A percentile compares a stretch with the other conserved stretches of the same genome.
phyloP scores from a whole-genome alignment of 2,888 invertebrate genomes.

The Polydrusus cervinus region DNA sequence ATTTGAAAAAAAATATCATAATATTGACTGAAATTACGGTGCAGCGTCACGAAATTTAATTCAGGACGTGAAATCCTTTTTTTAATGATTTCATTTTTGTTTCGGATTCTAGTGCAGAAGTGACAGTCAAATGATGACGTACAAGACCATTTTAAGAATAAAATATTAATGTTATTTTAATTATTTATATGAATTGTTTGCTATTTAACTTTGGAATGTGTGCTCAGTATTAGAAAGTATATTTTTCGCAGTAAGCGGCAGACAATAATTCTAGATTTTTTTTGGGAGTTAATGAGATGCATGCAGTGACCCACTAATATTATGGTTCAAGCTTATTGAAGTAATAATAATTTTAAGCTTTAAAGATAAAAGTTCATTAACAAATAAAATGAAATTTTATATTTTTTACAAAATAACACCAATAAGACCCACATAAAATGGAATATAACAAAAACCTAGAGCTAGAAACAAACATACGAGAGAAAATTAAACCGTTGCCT shows the following conservation, averaged over 20 bases:
- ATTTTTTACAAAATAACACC: too few relatives aligned
- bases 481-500: too few relatives aligned
- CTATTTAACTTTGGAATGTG: conserved; percentile 3
- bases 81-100: conserved; percentile 27
- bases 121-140: conserved; percentile 17
- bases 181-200: neutral
- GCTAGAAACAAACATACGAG: too few relatives aligned
- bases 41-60: neutral
- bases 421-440: too few relatives aligned
- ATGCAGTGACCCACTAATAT: neutral
- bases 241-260: neutral
- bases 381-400: too few relatives aligned
- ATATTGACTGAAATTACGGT: too few relatives aligned
- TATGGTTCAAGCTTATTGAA: too few relatives aligned
- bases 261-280: conserved; percentile 52
- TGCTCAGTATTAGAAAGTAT: neutral
- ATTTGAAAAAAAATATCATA: too few relatives aligned
- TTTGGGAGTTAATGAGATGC: neutral
- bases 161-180: conserved; percentile 1
- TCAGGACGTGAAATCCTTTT: conserved; percentile 25
- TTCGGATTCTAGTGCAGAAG: conserved; percentile 19
- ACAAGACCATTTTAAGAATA: neutral
- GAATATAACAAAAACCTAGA: too few relatives aligned
- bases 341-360: too few relatives aligned
- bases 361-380: too few relatives aligned